phyloP scores from a whole-genome alignment of 2,888 invertebrate genomes.

The Noctua janthina region DNA sequence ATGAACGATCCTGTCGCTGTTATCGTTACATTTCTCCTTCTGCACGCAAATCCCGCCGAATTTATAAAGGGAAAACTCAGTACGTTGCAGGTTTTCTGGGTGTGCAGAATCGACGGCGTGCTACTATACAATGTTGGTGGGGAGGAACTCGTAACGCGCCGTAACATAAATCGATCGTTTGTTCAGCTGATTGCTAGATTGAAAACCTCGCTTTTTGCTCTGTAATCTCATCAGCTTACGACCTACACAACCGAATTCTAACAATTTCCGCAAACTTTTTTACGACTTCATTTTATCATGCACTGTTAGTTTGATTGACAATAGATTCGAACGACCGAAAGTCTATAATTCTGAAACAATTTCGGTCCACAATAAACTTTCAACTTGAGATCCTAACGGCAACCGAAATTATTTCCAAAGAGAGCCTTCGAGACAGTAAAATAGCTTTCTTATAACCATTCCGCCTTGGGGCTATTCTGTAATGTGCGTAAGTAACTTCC shows the following conservation, averaged over 20 bases:
- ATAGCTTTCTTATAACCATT: slow-evolving; percentile 82
- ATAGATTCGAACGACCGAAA: slow-evolving; percentile 69
- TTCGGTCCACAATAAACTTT: slow-evolving; percentile 78
- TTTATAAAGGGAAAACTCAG: slow-evolving; percentile 79
- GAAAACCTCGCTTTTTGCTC: slow-evolving; percentile 81
- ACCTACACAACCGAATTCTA: slow-evolving; percentile 61
- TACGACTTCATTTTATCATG: slow-evolving; percentile 45
- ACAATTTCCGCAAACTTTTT: slow-evolving; percentile 61
- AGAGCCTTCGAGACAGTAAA: slow-evolving; percentile 81
- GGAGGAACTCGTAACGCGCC: slow-evolving; percentile 79
- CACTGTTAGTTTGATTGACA: slow-evolving; percentile 68
- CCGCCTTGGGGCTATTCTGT: slow-evolving; percentile 75
- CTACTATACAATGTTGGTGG: slow-evolving; percentile 74
- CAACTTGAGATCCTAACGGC: slow-evolving; percentile 78
- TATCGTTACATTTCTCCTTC: slow-evolving; percentile 84
- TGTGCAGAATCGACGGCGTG: slow-evolving; percentile 77
- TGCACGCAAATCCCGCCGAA: slow-evolving; percentile 82
- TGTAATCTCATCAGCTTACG: slow-evolving; percentile 78
- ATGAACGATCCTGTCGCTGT: slow-evolving; percentile 84
- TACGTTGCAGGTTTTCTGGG: slow-evolving; percentile 81
- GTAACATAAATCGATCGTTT: slow-evolving; percentile 86
- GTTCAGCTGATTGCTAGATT: slow-evolving; percentile 85
- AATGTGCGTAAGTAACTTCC: slow-evolving; percentile 76
- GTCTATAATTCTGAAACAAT: slow-evolving; percentile 77
- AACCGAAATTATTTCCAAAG: slow-evolving; percentile 80